Conservation (phyloP, 2,113 vertebrate species). For the Triplophysa dalaica region DNA sequence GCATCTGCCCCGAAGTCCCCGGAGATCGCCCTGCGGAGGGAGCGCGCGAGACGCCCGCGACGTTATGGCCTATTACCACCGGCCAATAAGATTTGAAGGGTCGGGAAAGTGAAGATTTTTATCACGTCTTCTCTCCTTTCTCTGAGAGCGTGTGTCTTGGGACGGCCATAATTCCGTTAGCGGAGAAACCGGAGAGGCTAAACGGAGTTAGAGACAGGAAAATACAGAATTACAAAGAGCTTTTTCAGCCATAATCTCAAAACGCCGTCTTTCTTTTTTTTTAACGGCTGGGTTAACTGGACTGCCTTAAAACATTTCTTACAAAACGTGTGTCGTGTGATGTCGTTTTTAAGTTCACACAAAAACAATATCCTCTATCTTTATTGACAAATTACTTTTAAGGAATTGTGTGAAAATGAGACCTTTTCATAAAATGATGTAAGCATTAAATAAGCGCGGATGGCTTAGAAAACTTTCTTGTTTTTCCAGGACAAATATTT, state of each 20-base stretch:
- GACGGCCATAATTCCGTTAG: slow-evolving; percentile 93
- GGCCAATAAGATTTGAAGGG: slow-evolving; percentile 83
- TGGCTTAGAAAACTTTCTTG: too few species aligned
- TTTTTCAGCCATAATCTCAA: slow-evolving; percentile 48
- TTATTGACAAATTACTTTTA: too few species aligned
- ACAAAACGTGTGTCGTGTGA: too few species aligned
- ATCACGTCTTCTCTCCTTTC: slow-evolving; percentile 83
- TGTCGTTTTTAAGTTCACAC: too few species aligned
- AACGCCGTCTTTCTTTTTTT: slow-evolving; percentile 31
- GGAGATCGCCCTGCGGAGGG: slow-evolving; percentile 71
- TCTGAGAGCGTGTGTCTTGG: slow-evolving; percentile 88
- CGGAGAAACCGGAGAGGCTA: slow-evolving; percentile 89
- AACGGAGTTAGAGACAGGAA: slow-evolving; percentile 92
- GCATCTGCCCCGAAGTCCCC: slow-evolving; percentile 73
- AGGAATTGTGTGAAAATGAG: too few species aligned
- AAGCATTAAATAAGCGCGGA: too few species aligned
- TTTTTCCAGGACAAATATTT: too few species aligned
- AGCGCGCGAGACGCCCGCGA: slow-evolving; percentile 79
- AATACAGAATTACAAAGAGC: slow-evolving; percentile 87
- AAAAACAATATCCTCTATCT: too few species aligned
- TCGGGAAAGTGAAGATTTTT: slow-evolving; percentile 86
- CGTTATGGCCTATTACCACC: slow-evolving; percentile 87
- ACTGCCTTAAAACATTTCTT: not conserved
- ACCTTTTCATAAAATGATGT: too few species aligned
- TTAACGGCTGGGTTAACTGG: not conserved